A percentile compares a stretch with the other conserved stretches of the same genome.
Evolutionary conservation across 2,888 invertebrate species (phyloP).

Genomic region (Keiferia lycopersicella): DNA sequence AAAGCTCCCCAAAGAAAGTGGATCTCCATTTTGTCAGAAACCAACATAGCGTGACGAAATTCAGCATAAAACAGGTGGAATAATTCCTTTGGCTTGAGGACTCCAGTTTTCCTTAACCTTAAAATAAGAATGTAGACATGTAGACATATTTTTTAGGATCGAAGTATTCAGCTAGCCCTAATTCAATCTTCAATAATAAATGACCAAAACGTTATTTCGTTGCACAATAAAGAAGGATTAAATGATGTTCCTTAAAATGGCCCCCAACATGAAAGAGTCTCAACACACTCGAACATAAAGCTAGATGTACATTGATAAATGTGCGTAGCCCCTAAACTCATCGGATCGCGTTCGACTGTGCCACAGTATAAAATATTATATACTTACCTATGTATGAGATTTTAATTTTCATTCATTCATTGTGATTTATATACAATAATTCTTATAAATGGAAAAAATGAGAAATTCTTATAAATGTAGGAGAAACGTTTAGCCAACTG

Average conservation of each 20-base stretch:
- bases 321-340: conserved; percentile 23
- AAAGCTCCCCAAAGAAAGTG: background rate
- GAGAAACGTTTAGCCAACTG: too few relatives aligned
- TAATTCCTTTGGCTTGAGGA: too few relatives aligned
- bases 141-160: too few relatives aligned
- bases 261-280: conserved; percentile 7
- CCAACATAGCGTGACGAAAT: background rate
- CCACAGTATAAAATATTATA: background rate
- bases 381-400: too few relatives aligned
- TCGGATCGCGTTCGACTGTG: conserved; percentile 16
- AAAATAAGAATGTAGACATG: too few relatives aligned
- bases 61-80: background rate
- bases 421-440: too few relatives aligned
- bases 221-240: background rate
- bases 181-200: too few relatives aligned
- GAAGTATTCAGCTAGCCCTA: too few relatives aligned
- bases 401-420: too few relatives aligned
- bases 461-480: too few relatives aligned
- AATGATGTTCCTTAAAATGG: background rate
- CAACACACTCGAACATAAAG: conserved; percentile 5
- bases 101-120: too few relatives aligned
- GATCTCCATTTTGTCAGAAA: background rate
- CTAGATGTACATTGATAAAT: conserved; percentile 20
- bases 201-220: background rate
- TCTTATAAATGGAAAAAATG: too few relatives aligned